Percentiles rank a stretch among this genome's conserved stretches.
Evolutionary conservation across 1,140 invertebrate genomes (phyloP).

Genomic region (Drosophila ficusphila): DNA sequence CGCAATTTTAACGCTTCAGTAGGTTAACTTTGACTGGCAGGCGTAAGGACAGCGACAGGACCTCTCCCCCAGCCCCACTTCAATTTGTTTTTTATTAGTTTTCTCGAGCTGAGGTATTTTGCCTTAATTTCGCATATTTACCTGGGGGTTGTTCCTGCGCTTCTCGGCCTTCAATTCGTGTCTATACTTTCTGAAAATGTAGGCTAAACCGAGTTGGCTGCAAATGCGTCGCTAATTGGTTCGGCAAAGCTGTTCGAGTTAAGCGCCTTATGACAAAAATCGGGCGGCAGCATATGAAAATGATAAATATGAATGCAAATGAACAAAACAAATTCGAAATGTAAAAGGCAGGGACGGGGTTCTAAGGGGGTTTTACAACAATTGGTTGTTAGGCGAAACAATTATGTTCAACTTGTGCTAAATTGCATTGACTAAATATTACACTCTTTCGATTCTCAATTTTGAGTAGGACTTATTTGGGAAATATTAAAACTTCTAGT

Average conservation of each 20-base stretch:
- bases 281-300: slow-evolving; percentile 65
- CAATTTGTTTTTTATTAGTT: slow-evolving; percentile 35
- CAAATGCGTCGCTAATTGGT: slow-evolving; percentile 76
- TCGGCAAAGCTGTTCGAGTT: slow-evolving; percentile 34
- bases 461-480: too few relatives aligned
- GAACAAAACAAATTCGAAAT: slow-evolving; percentile 1
- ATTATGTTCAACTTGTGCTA: too few relatives aligned
- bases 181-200: slow-evolving; percentile 19
- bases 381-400: too few relatives aligned
- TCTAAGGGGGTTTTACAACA: neutral
- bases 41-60: slow-evolving; percentile 43
- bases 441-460: too few relatives aligned
- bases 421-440: too few relatives aligned
- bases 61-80: slow-evolving; percentile 12
- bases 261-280: slow-evolving; percentile 58
- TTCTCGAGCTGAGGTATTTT: slow-evolving; percentile 50
- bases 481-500: too few relatives aligned
- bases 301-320: slow-evolving; percentile 72
- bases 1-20: slow-evolving; percentile 83
- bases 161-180: slow-evolving; percentile 10
- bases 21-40: slow-evolving; percentile 77
- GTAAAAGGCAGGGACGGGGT: neutral
- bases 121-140: slow-evolving; percentile 44
- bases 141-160: slow-evolving; percentile 47
- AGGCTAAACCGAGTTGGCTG: slow-evolving; percentile 60